A percentile compares a stretch with the other conserved stretches of the same genome.
Evolutionary conservation across 35 echinoderm and acorn worm species (phyloP).

Genomic region (Ophiothrix spiculata): DNA sequence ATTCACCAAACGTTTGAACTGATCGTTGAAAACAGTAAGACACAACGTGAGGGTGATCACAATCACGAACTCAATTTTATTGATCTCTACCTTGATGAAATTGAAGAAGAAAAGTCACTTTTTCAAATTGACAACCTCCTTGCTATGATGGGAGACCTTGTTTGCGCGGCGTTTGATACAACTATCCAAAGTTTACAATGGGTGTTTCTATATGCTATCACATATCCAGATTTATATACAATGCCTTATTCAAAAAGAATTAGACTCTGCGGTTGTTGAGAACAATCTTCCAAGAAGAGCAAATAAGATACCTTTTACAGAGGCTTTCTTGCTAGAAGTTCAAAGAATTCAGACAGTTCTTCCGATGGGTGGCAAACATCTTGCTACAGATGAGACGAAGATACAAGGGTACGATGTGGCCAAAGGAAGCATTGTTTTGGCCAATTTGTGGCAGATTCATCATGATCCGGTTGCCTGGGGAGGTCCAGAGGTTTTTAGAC

Average conservation of each 20-base stretch:
- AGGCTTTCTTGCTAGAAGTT: not conserved
- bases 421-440: slow-evolving; percentile 16
- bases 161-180: not conserved
- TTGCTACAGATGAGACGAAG: not conserved
- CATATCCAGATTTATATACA: not conserved
- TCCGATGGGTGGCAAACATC: not conserved
- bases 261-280: not conserved
- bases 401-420: slow-evolving; percentile 21
- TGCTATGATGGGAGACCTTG: not conserved
- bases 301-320: not conserved
- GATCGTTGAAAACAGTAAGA: not conserved
- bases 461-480: slow-evolving; percentile 18
- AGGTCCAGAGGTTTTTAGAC: slow-evolving; percentile 35
- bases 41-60: no score
- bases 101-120: not conserved
- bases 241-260: not conserved
- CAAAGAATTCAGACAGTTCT: not conserved
- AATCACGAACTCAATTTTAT: no score
- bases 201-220: not conserved
- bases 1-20: not conserved
- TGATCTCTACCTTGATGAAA: no score
- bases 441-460: slow-evolving; percentile 41
- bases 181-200: not conserved
- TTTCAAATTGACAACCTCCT: not conserved
- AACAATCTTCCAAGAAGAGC: not conserved